Evolutionary conservation across 1,140 invertebrate genomes (phyloP), one percentile per base, ranked within the genome.

Genomic region (Drosophila miranda): DNA sequence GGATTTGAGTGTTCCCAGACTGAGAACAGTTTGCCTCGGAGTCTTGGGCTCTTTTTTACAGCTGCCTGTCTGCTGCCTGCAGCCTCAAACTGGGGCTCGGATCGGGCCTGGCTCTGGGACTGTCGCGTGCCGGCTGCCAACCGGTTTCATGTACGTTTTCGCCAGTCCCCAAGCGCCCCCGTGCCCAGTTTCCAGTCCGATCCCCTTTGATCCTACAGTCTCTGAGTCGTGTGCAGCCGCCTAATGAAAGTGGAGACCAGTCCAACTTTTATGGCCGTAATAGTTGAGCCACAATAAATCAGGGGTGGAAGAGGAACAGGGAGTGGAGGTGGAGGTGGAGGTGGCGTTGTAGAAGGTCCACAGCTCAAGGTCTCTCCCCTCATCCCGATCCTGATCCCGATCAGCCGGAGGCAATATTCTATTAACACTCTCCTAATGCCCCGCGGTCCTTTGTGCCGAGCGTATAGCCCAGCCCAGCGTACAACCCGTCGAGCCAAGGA

Each of bases 351-450:
- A 13, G 34, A 38, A 2, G 34, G 11, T 13, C 14, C 14, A 2
- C 14, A 38, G 21, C 7, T 19, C 30, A 6, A 7, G 28, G 28
- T 19, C 56, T 52, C 61, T 43, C 23, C 23, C 0, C n/a, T 2
- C 26, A 42, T 48, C 41, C 44, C 13, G 38, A 51, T 23, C 7
- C 14, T 30, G 28, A 45, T 26, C 44, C 42, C 21, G 43, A 64
- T 46, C 8, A 41, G 60, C 52, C 79, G 45, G 82, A 67, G 75
- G 82, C 82, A 87, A 26, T 87, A 73, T 69, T 67, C 82, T 87
- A 87, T 87, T 87, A 87, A 75, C 82, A 87, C 82, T 69, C 78
- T 69, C 73, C 66, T 74, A 84, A 84, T 84, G 76, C 81, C 73
- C 48, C 46, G 57, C 45, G 62, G 72, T 63, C 52, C 81, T 74